These are phyloP conservation scores for Numenius arquata DNA, from an alignment of 2,113 vertebrate genomes.

Conservation along the genomic window DNA sequence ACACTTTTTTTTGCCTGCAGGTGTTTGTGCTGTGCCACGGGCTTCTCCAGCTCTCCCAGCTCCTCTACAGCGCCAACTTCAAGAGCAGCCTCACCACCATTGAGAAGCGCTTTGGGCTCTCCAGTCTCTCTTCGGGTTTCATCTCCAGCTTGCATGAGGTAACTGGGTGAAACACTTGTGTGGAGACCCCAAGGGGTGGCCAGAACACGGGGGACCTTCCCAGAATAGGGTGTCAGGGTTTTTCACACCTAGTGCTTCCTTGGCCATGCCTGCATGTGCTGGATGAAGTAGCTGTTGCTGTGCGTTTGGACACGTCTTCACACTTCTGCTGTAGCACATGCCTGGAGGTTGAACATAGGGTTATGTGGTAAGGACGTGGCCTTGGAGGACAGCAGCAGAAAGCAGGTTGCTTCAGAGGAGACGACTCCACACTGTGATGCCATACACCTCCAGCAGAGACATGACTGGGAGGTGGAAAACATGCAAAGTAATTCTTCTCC, in stretches of 20 bases:
- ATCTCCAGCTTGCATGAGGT: slow-evolving; percentile 97
- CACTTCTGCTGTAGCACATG: not conserved
- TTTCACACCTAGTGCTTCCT: not conserved
- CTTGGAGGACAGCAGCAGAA: not conserved
- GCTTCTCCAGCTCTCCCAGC: slow-evolving; percentile 91
- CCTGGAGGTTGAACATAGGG: accelerated
- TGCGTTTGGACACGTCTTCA: not conserved
- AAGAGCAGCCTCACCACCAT: slow-evolving; percentile 98
- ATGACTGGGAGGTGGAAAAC: not conserved
- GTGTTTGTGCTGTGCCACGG: slow-evolving; percentile 93
- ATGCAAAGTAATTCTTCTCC: not conserved
- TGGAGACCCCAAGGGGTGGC: accelerated
- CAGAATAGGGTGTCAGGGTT: not conserved
- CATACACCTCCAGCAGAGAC: not conserved
- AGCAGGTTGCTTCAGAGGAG: not conserved
- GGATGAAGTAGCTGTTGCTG: not conserved
- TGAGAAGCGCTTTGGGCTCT: slow-evolving; percentile 93
- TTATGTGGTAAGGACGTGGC: not conserved
- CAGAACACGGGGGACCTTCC: not conserved
- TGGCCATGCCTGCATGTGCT: accelerated
- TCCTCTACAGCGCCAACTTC: slow-evolving; percentile 93
- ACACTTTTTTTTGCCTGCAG: slow-evolving; percentile 56
- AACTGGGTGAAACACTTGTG: not conserved
- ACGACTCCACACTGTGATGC: not conserved
- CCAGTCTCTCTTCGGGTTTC: slow-evolving; percentile 92